These are phyloP conservation scores for Drosophila nikananu DNA, from an alignment of 1,140 invertebrate genomes.

Conservation along the genomic window DNA sequence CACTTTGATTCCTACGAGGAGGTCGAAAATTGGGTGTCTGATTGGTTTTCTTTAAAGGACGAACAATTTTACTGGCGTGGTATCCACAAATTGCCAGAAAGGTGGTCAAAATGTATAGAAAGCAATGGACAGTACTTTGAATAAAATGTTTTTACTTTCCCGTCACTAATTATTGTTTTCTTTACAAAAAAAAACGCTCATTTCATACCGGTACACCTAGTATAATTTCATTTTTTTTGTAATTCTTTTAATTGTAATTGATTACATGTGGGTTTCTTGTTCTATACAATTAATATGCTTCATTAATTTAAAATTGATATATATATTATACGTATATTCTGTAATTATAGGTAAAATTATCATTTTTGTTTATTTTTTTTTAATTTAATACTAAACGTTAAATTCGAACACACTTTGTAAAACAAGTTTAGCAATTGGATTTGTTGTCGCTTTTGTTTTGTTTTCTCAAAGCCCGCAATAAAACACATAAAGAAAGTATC, in stretches of 20 bases:
- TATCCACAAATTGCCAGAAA: no score
- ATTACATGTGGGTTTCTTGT: conserved; percentile 68
- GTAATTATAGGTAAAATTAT: conserved; percentile 68
- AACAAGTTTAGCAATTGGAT: conserved; percentile 59
- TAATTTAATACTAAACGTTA: conserved; percentile 79
- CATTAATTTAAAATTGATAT: conserved; percentile 81
- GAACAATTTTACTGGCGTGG: no score
- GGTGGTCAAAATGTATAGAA: no score
- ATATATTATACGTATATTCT: conserved; percentile 50
- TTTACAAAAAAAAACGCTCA: no score
- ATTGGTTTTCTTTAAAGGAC: no score
- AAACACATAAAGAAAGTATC: conserved; percentile 57
- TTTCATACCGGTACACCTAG: no score
- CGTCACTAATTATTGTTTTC: no score
- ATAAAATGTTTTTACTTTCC: no score
- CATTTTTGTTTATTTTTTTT: conserved; percentile 47
- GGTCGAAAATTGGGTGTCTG: no score
- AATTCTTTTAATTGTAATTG: conserved; percentile 78
- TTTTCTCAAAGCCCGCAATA: conserved; percentile 38
- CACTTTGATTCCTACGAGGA: no score
- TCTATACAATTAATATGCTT: conserved; percentile 75
- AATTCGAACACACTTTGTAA: conserved; percentile 81
- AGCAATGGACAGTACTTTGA: no score
- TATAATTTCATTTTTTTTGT: conserved; percentile 67
- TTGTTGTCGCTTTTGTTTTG: conserved; percentile 35